These are phyloP conservation scores for Strix aluco DNA, from an alignment of 2,113 vertebrate species.

Conservation along the genomic window DNA sequence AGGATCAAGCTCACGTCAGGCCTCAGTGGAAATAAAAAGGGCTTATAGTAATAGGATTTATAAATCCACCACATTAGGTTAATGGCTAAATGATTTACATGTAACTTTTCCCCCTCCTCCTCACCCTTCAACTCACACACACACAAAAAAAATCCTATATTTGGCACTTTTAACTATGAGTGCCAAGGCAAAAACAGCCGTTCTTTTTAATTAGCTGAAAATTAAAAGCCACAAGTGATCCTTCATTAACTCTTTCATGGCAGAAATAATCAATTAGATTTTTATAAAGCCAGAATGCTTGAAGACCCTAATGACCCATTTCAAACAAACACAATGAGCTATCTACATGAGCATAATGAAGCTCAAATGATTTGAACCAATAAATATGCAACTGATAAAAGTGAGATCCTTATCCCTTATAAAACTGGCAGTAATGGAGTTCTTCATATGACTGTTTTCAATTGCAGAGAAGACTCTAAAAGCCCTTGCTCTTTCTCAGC, in stretches of 20 bases:
- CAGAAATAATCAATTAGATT: conserved; percentile 76
- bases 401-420: conserved; percentile 66
- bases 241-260: conserved; percentile 63
- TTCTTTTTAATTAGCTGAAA: conserved; percentile 56
- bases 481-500: conserved; percentile 57
- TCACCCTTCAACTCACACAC: conserved; percentile 73
- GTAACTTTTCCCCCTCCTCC: conserved; percentile 73
- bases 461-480: conserved; percentile 64
- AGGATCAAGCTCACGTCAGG: conserved; percentile 76
- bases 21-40: conserved; percentile 79
- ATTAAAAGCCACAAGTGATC: conserved; percentile 27
- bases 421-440: conserved; percentile 66
- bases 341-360: conserved; percentile 67
- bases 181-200: conserved; percentile 68
- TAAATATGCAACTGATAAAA: conserved; percentile 71
- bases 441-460: conserved; percentile 64
- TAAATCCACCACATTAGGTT: conserved; percentile 80
- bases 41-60: conserved; percentile 80
- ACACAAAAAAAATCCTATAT: conserved; percentile 8
- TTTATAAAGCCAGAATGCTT: conserved; percentile 67
- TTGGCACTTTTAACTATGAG: conserved; percentile 67
- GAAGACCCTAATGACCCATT: conserved; percentile 73
- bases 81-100: conserved; percentile 82
- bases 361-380: conserved; percentile 57
- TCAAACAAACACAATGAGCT: conserved; percentile 59